Evolutionary conservation across 30 jellyfish, hydroid and myxozoan genomes (phyloP), one percentile per base, ranked within the genome.

Genomic region (Hydractinia echinata): DNA sequence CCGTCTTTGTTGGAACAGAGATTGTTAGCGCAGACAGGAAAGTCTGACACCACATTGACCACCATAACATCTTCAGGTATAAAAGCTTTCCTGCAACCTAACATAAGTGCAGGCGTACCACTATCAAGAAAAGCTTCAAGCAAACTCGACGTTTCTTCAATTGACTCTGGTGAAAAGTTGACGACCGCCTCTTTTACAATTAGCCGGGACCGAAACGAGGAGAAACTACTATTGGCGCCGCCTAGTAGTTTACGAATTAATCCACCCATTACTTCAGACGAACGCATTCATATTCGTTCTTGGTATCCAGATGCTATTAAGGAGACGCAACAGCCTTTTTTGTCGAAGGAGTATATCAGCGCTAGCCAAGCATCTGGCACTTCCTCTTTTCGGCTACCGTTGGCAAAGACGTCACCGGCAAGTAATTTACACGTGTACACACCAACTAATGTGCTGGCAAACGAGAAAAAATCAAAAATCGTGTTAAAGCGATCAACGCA

Each of bases 351-450:
- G 16, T 44, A 64, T 6, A 2, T 6, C 39, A n/a, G 39, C 39
- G 39, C 19, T 64, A 64, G 39, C 39, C 74, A 64, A 64, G 4
- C 74, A 51, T 7, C 18, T 7, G 19, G 51, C 1, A 64, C 6
- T 44, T 44, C 74, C 7, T 51, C 74, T 64, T 64, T n/a, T 64
- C 74, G 74, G 7, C 19, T 64, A n/a, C 39, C 83, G 51, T 53
- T 74, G 51, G 61, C 69, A 44, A 18, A 39, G 21, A 19, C 49
- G 21, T n/a, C 67, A 49, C 66, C 83, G 6, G 15, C 76, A 66
- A 58, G 67, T 55, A 51, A n/a, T 74, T 10, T 74, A 67, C 83
- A 74, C 8, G 16, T 64, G 74, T 64, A 64, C 74, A 64, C 19
- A 44, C 19, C 74, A 51, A 51, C n/a, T n/a, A 66, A 66, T n/a